Evolutionary conservation across 2,113 vertebrate genomes (phyloP).

Genomic region (Microcebus murinus): DNA sequence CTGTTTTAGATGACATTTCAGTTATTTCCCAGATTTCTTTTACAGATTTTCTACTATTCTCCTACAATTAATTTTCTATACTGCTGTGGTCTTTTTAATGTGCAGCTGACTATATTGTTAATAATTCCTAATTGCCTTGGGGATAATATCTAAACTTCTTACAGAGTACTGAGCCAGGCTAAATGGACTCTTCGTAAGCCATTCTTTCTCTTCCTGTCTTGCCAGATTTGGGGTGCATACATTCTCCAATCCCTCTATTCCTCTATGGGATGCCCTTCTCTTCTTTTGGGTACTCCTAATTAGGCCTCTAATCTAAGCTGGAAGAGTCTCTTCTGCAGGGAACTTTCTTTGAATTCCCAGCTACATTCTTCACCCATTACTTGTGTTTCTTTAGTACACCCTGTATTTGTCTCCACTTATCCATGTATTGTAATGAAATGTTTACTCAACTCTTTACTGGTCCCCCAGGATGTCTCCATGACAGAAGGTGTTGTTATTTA

Average conservation of each 20-base stretch:
- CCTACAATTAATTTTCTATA: neutral
- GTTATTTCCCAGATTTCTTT: constrained; percentile 24
- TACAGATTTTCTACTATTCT: neutral
- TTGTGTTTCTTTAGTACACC: neutral
- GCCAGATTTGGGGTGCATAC: neutral
- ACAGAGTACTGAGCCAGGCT: neutral
- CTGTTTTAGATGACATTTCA: neutral
- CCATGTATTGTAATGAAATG: neutral
- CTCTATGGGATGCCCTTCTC: neutral
- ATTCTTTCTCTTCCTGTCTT: neutral
- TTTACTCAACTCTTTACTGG: neutral
- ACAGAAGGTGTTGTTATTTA: neutral
- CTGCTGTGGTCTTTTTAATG: neutral
- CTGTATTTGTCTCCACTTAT: neutral
- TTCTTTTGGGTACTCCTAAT: neutral
- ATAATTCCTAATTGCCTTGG: neutral
- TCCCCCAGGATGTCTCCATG: neutral
- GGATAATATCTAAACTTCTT: neutral
- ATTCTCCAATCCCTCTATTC: neutral
- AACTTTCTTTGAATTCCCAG: neutral
- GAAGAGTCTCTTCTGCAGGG: neutral
- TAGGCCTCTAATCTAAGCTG: neutral
- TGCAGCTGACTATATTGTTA: neutral
- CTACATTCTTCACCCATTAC: neutral
- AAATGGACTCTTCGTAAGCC: neutral